Conservation (phyloP, 2,888 invertebrate species). For the Eupithecia dodoneata region DNA sequence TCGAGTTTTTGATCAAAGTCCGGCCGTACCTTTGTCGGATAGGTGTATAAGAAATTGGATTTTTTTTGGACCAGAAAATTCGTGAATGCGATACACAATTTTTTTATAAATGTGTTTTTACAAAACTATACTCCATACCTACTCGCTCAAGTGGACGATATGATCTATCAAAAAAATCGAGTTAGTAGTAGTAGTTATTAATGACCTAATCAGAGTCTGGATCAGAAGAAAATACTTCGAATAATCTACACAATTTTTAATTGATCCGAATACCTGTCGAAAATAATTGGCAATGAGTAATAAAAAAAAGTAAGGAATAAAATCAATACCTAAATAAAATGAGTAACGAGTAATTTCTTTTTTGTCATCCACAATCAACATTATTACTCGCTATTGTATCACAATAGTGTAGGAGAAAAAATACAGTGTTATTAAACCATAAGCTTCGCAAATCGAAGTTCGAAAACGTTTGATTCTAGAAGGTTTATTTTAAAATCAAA, state of each 20-base stretch:
- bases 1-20: constrained; percentile 22
- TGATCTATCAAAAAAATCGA: background rate
- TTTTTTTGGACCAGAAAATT: background rate
- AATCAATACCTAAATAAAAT: too few relatives aligned
- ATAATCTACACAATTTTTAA: background rate
- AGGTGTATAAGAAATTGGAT: background rate
- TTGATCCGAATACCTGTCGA: background rate
- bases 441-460: background rate
- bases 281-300: background rate
- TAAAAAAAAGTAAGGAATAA: too few relatives aligned
- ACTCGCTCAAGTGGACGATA: background rate
- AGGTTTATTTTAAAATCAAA: background rate
- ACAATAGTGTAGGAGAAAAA: background rate
- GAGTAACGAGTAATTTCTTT: too few relatives aligned
- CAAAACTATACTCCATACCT: background rate
- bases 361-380: too few relatives aligned
- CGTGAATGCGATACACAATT: background rate
- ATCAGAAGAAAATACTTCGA: background rate
- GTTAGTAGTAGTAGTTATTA: too few relatives aligned
- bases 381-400: too few relatives aligned
- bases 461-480: background rate
- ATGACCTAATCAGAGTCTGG: background rate
- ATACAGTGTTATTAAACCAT: background rate
- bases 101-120: background rate
- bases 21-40: constrained; percentile 7